A percentile compares a stretch with the other conserved stretches of the same genome.
phyloP scores from a whole-genome alignment of 2,888 invertebrate genomes.

The Ptilodon capucinus region DNA sequence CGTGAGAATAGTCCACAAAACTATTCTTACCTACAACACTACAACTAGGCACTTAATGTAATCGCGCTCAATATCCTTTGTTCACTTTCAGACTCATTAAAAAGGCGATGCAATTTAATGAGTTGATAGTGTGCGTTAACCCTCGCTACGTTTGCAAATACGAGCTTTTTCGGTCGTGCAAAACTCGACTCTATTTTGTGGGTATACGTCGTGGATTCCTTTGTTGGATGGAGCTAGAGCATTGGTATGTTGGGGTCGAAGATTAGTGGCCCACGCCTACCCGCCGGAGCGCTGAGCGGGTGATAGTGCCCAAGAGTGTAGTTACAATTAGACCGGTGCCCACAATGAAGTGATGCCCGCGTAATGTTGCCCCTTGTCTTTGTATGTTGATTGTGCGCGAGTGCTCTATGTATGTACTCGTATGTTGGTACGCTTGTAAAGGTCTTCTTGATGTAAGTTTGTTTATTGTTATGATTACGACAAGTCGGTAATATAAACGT shows the following conservation, averaged over 20 bases:
- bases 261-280: constrained; percentile 82
- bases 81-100: constrained; percentile 83
- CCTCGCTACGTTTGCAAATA: constrained; percentile 80
- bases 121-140: constrained; percentile 82
- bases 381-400: constrained; percentile 79
- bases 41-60: constrained; percentile 79
- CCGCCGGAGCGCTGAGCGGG: constrained; percentile 79
- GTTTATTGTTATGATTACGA: neutral
- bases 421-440: neutral
- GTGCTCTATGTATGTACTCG: neutral
- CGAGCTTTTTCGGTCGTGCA: constrained; percentile 22
- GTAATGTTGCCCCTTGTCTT: constrained; percentile 79
- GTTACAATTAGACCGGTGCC: constrained; percentile 82
- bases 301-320: constrained; percentile 81
- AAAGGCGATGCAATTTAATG: constrained; percentile 83
- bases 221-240: constrained; percentile 38
- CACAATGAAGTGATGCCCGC: constrained; percentile 81
- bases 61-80: constrained; percentile 81
- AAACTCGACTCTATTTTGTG: constrained; percentile 44
- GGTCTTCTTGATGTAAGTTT: neutral
- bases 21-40: constrained; percentile 62
- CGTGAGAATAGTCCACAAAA: constrained; percentile 56
- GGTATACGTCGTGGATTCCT: constrained; percentile 42
- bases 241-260: constrained; percentile 81
- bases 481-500: neutral